Base-by-base conservation (phyloP, 23 tunicate species). In the Ascidia mentula region DNA sequence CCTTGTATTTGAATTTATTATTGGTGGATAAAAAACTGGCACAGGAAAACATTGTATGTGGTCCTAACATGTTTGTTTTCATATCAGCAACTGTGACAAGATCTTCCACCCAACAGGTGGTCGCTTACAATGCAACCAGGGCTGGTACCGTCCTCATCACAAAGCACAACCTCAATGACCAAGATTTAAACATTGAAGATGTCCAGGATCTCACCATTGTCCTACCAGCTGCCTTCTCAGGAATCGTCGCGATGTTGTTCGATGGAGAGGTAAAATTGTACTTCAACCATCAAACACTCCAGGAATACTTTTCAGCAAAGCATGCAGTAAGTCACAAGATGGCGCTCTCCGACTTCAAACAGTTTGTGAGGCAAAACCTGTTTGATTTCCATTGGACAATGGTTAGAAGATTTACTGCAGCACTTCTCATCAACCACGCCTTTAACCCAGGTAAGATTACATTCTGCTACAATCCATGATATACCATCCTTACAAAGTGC, bases 281-380 rank as follows among this genome's bases (percentile, higher is more conserved):
- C 71, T 77, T 77, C 72, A 59, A 59, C 72, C 81, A 77, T 42
- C 81, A 77, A 77, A 77, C 81, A 38, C 65, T 53, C 13, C 65
- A 53, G 13, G 65, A 53, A 28, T 53, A 5, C 13, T 53, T 53
- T 28, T 53, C 65, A 53, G 22, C 65, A 3, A 53, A 53, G 65
- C 24, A 53, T 9, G 7, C 65, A 9, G 65, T 53, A 28, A 9
- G 65, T 9, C 28, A 53, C 4, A 6, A 53, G 65, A 53, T 9
- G 13, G 65, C 22, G 22, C 65, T 53, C 13, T 26, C 65, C 13
- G 24, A 26, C 22, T 53, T 53, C 65, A 53, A 53, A 53, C 13
- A 53, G 7, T 53, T 53, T 28, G 65, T 53, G 13, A 53, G 24
- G 65, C 4, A 53, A 26, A 28, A 53, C 13, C 24, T 53, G 65